Percentiles rank a stretch among this genome's conserved stretches.
phyloP scores from a whole-genome alignment of 2,113 vertebrate genomes.

The Phalacrocorax aristotelis region DNA sequence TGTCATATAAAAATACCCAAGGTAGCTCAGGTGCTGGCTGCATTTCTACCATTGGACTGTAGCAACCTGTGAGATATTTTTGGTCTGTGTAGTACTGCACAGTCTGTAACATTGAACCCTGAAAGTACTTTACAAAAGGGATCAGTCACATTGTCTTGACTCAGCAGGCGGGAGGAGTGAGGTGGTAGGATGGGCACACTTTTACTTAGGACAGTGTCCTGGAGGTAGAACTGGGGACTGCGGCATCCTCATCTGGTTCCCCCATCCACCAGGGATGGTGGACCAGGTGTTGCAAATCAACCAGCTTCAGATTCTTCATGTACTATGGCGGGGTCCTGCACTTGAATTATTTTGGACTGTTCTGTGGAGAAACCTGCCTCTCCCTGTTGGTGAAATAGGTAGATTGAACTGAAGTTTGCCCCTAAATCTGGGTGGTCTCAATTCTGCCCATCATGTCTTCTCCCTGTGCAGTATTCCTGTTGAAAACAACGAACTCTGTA shows the following conservation, averaged over 20 bases:
- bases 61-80: not conserved
- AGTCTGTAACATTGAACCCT: not conserved
- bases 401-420: not conserved
- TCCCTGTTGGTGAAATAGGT: not conserved
- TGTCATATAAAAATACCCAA: not conserved
- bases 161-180: not conserved
- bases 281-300: not conserved
- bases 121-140: not conserved
- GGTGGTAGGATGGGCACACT: accelerated
- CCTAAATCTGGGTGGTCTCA: not conserved
- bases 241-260: accelerated
- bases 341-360: not conserved
- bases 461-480: not conserved
- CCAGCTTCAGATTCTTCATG: not conserved
- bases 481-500: not conserved
- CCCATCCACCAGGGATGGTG: not conserved
- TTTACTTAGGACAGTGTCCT: not conserved
- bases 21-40: not conserved
- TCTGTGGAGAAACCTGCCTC: not conserved
- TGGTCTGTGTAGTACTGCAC: not conserved
- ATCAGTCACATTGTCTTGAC: not conserved
- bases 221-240: not conserved
- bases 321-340: not conserved
- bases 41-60: not conserved
- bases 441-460: not conserved